These are phyloP conservation scores for Stegastes partitus DNA, from an alignment of 2,113 vertebrate genomes.

Conservation along the genomic window DNA sequence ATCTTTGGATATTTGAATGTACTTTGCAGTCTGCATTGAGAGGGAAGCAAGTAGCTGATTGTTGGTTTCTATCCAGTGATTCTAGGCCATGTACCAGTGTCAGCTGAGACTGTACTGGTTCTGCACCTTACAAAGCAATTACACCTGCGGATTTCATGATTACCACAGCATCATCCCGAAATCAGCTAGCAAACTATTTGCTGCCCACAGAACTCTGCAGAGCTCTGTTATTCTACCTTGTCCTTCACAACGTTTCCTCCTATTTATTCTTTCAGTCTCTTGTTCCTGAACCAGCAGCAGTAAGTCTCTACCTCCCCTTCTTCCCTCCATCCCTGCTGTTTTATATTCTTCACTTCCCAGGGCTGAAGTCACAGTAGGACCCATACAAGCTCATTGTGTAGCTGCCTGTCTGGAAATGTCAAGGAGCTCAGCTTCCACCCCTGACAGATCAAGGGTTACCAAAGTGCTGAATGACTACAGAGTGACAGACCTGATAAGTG, in stretches of 20 bases:
- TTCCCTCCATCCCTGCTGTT: background rate
- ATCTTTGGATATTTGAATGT: too few species aligned
- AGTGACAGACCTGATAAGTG: slow-evolving; percentile 49
- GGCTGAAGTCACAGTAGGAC: slow-evolving; percentile 44
- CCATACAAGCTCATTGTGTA: slow-evolving; percentile 50
- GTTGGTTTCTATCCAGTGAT: too few species aligned
- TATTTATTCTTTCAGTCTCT: background rate
- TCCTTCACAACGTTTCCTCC: background rate
- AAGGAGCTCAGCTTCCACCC: slow-evolving; percentile 63
- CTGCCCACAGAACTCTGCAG: background rate
- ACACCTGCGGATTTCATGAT: too few species aligned
- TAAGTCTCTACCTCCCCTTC: background rate
- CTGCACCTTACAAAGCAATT: too few species aligned
- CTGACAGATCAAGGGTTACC: slow-evolving; percentile 80
- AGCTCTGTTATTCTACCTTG: background rate
- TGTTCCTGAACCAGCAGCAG: background rate
- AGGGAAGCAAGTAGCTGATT: too few species aligned
- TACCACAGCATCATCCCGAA: too few species aligned
- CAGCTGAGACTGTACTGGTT: too few species aligned
- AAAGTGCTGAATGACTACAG: slow-evolving; percentile 65
- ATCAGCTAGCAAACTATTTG: too few species aligned
- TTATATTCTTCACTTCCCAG: slow-evolving; percentile 26
- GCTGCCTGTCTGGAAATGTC: slow-evolving; percentile 56
- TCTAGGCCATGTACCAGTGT: too few species aligned
- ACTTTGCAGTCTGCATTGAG: too few species aligned